These are phyloP conservation scores for Rhinophrynus dorsalis DNA, from an alignment of 2,797 vertebrate genomes.

Conservation along the genomic window DNA sequence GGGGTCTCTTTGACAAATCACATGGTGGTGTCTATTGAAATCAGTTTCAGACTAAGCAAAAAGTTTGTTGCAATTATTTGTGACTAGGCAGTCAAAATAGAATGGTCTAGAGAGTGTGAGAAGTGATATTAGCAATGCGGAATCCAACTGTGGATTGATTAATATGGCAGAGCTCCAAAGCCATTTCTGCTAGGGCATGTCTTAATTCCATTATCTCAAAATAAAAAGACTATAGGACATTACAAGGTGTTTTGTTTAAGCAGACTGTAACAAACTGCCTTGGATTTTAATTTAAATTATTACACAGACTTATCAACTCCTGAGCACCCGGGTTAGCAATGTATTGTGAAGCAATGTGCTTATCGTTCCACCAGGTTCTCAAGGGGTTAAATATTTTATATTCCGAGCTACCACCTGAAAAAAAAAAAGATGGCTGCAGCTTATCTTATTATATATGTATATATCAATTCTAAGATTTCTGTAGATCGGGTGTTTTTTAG, in stretches of 20 bases:
- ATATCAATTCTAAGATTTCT: too few relatives aligned
- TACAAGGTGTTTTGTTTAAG: background rate
- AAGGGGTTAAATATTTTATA: too few relatives aligned
- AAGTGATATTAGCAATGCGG: slow-evolving; percentile 20
- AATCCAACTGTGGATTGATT: slow-evolving; percentile 36
- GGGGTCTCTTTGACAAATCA: background rate
- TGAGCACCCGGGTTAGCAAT: too few relatives aligned
- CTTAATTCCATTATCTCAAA: slow-evolving; percentile 2
- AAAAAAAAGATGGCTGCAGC: too few relatives aligned
- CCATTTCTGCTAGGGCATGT: slow-evolving; percentile 9
- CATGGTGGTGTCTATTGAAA: background rate
- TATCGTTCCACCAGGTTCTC: too few relatives aligned
- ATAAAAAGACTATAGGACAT: background rate
- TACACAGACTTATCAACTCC: background rate
- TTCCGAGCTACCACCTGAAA: too few relatives aligned
- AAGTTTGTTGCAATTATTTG: background rate
- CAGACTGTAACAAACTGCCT: background rate
- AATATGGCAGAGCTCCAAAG: slow-evolving; percentile 9
- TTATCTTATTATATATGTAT: too few relatives aligned
- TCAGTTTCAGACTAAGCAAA: background rate
- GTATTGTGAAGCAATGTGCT: too few relatives aligned
- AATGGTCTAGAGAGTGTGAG: slow-evolving; percentile 22
- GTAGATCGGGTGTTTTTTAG: too few relatives aligned
- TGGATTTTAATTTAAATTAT: background rate
- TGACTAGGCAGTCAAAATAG: background rate